Evolutionary conservation across 2,888 invertebrate species (phyloP).

Genomic region (Abrostola triplasia): DNA sequence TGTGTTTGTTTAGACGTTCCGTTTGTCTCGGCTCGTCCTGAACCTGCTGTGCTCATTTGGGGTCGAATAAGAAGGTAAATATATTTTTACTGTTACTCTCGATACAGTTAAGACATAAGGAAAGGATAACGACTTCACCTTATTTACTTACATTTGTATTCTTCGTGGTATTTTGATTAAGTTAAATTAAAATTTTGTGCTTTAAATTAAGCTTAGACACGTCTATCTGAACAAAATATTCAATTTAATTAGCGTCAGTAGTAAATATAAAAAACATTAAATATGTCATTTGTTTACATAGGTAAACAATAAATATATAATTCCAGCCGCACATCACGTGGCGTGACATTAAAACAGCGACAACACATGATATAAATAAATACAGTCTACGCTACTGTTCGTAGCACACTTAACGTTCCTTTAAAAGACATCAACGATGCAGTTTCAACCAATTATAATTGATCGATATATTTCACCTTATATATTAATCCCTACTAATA

Average conservation of each 20-base stretch:
- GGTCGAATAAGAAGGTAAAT: conserved; percentile 75
- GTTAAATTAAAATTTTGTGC: neutral
- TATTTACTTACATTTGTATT: neutral
- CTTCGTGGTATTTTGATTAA: neutral
- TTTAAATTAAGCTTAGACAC: no score
- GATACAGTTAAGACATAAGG: conserved; percentile 58
- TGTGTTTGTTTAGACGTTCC: conserved; percentile 71
- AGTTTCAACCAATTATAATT: conserved; percentile 9
- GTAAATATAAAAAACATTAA: conserved; percentile 7
- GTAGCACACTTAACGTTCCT: conserved; percentile 46
- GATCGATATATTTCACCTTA: neutral
- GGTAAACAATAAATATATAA: conserved; percentile 20
- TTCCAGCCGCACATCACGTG: conserved; percentile 7
- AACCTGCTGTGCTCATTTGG: conserved; percentile 62
- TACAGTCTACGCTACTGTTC: conserved; percentile 6
- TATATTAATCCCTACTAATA: no score
- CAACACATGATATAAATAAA: conserved; percentile 18
- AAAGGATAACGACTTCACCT: conserved; percentile 32
- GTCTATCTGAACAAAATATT: neutral
- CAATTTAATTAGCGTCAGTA: no score
- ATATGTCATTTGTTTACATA: conserved; percentile 12
- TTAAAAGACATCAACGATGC: conserved; percentile 70
- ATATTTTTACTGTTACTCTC: conserved; percentile 67
- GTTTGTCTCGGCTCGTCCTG: conserved; percentile 59
- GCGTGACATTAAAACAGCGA: conserved; percentile 15